Conservation (phyloP, 2,888 invertebrate genomes). For the Rhogogaster chlorosoma region DNA sequence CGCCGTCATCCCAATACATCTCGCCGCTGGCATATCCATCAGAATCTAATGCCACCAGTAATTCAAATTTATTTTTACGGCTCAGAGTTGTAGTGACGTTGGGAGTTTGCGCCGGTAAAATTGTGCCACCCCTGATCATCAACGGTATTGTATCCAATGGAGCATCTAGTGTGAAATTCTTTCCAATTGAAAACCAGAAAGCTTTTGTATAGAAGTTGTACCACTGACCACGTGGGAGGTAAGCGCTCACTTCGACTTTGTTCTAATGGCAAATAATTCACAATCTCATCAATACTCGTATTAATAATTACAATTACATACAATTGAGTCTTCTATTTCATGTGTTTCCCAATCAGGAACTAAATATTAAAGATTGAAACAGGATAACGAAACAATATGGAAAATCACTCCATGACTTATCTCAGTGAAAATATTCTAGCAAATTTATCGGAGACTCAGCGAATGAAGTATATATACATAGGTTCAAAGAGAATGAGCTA, state of each 20-base stretch:
- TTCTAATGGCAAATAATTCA: slow-evolving; percentile 65
- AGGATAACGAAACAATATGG: not conserved
- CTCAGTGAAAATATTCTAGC: slow-evolving; percentile 29
- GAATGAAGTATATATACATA: not conserved
- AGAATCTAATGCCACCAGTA: slow-evolving; percentile 82
- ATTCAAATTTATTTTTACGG: slow-evolving; percentile 83
- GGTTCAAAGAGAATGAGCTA: not conserved
- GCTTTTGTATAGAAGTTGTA: slow-evolving; percentile 82
- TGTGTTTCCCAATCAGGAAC: not conserved
- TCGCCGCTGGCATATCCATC: slow-evolving; percentile 81
- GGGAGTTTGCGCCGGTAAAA: slow-evolving; percentile 85
- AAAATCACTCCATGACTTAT: slow-evolving; percentile 13
- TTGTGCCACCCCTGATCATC: slow-evolving; percentile 84
- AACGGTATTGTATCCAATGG: slow-evolving; percentile 84
- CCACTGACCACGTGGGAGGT: slow-evolving; percentile 85
- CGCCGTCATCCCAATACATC: slow-evolving; percentile 92
- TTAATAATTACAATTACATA: slow-evolving; percentile 59
- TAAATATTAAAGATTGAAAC: not conserved
- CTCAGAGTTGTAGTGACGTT: slow-evolving; percentile 82
- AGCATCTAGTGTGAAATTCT: slow-evolving; percentile 79
- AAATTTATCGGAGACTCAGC: not conserved
- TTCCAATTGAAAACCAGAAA: slow-evolving; percentile 78
- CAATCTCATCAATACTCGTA: slow-evolving; percentile 8
- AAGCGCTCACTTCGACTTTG: slow-evolving; percentile 78
- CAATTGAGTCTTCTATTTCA: not conserved